Evolutionary conservation across 1,140 invertebrate species (phyloP), one percentile per base, ranked within the genome.

Genomic region (Drosophila ogumai): DNA sequence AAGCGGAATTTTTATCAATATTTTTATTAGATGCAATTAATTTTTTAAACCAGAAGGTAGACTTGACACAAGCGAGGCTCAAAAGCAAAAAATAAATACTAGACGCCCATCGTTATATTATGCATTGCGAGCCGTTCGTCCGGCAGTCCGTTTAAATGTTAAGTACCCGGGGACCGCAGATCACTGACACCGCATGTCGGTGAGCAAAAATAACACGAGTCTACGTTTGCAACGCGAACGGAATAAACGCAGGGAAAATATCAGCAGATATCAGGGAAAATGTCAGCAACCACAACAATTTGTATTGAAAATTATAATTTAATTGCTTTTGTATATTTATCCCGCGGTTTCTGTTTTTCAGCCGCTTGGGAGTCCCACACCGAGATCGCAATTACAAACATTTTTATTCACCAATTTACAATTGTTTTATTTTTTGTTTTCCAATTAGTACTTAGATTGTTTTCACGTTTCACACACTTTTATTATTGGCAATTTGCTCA

Each of bases 381-480:
- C 75, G 80, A 74, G 80, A 74, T 69, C 60, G 17, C 59, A 81
- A 81, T 60, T 44, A 25, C 57, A 46, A 38, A 46, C 44, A 40
- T 71, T 71, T 58, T 34, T 58, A 71, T 72, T 68, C 63, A 79
- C 65, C 54, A 72, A 79, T 67, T 81, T 72, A 71, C 68, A 74
- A 63, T 86, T 71, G 25, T 64, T 47, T 34, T 57, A 12, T 19
- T 50, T 50, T 57, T 52, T 60, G 38, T 49, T 73, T 68, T 72
- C 9, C 13, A 55, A 58, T 73, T 56, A 54, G 19, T 22, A 38
- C 41, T 36, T 12, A 52, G 57, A 38, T 47, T 57, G 61, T 55
- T 77, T 63, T 67, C 46, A 54, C 52, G 34, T 38, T 75, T 76
- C 63, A 67, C 63, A 76, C 63, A 76, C 74, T 77, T 77, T 77